Percentiles rank a stretch among this genome's conserved stretches.
Conservation (phyloP, 2,888 invertebrate species). For the Nemurella pictetii region DNA sequence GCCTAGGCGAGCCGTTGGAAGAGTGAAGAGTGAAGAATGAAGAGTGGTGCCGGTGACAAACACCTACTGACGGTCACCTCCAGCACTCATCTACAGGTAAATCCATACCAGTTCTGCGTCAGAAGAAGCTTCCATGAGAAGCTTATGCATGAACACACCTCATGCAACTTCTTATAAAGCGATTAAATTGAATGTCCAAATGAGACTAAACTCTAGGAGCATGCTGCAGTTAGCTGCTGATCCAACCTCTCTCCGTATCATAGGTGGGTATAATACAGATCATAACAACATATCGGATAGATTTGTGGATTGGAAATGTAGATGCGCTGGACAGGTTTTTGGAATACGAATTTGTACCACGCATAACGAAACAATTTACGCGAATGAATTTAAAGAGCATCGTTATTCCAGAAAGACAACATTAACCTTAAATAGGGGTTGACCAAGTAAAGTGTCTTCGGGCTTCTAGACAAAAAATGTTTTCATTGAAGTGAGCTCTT, state of each 20-base stretch:
- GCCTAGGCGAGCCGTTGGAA: no score
- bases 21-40: no score
- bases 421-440: neutral
- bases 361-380: neutral
- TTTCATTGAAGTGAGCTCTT: no score
- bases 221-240: conserved; percentile 1
- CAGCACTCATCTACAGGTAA: neutral
- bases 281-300: neutral
- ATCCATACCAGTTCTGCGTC: no score
- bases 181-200: conserved; percentile 33
- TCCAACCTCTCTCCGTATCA: neutral
- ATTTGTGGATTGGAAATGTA: neutral
- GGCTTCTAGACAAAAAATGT: no score
- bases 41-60: neutral
- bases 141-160: conserved; percentile 5
- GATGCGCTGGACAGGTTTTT: neutral
- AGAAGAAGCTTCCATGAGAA: neutral
- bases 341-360: neutral
- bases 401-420: neutral
- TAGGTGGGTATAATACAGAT: neutral
- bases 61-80: neutral
- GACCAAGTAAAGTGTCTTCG: neutral
- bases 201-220: conserved; percentile 21
- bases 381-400: neutral
- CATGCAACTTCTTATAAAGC: conserved; percentile 20